phyloP scores from a whole-genome alignment of 53 echinoderm and acorn worm genomes.

The Apostichopus leukothele region DNA sequence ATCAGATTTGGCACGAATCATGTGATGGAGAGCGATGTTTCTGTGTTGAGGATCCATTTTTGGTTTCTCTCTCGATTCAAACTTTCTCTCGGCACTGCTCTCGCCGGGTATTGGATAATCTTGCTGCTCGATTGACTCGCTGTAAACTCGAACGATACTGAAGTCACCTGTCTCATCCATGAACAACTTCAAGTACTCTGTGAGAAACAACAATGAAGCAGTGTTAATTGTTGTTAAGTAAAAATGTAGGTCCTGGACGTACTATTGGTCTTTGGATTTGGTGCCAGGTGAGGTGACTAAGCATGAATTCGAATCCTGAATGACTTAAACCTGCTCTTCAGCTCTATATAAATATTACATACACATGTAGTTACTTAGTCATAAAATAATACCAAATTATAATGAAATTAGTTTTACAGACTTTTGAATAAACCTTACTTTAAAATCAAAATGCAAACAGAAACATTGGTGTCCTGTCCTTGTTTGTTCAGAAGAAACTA shows the following conservation, averaged over 20 bases:
- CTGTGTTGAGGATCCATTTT: constrained; percentile 53
- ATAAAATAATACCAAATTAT: no score
- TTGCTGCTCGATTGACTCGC: constrained; percentile 76
- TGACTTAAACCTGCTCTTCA: not conserved
- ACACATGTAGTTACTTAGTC: no score
- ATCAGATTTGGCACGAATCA: not conserved
- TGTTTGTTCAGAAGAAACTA: no score
- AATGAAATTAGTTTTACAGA: no score
- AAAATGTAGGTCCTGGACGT: no score
- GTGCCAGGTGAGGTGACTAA: no score
- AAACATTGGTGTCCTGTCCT: no score
- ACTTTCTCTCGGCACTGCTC: constrained; percentile 56
- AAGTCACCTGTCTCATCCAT: constrained; percentile 4
- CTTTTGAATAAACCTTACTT: no score
- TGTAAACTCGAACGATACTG: constrained; percentile 85
- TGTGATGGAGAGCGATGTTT: constrained; percentile 56
- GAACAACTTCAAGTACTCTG: constrained; percentile 77
- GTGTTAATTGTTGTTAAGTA: no score
- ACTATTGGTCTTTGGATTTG: no score
- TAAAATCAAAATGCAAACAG: no score
- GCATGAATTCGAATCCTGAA: not conserved
- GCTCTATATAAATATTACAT: no score
- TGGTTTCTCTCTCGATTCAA: constrained; percentile 51
- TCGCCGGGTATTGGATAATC: constrained; percentile 73
- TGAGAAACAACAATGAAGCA: not conserved